Base-by-base conservation (phyloP, 2,797 vertebrate species). In the Avahi laniger region DNA sequence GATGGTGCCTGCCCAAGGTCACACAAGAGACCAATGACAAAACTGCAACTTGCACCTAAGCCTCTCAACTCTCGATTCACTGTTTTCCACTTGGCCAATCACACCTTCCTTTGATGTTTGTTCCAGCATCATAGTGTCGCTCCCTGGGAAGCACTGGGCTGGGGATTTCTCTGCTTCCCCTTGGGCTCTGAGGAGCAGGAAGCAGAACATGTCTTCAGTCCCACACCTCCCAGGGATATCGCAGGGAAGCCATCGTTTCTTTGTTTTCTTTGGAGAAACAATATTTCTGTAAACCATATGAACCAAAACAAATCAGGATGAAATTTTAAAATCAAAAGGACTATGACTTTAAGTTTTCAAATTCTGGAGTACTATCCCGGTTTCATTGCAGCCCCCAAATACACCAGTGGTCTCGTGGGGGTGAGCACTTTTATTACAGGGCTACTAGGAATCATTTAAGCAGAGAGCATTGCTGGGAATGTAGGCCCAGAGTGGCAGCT, bases 91-190 rank as follows among this genome's bases (percentile, higher is more conserved):
- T 73, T 46, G 2, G 4, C 72, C 57, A 30, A 3, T 12, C 20
- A 0, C 26, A 1, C 24, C 82, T 46, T 54, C 82, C 88, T 97
- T 72, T 94, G 91, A n/a, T 84, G 30, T 18, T 65, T 43, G 52
- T 90, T 81, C 70, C 63, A 59, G 85, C 92, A 30, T 72, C 35
- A 0, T 46, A 50, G 35, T 43, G 14, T 46, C 41, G 35, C 89
- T 96, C 48, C 82, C 91, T 0, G 7, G 96, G 89, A 97, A 94
- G 87, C 89, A 30, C 20, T 8, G 81, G 67, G 61, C 52, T 90
- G 91, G 96, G 94, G 97, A 94, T 89, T 87, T 87, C 91, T 89
- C 61, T 59, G 83, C 59, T 41, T 96, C 89, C 93, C 94, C 18
- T 2, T 1, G 35, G 96, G 33, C 38, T 96, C 57, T 38, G n/a